A percentile compares a stretch with the other conserved stretches of the same genome.
phyloP scores from a whole-genome alignment of 2,888 invertebrate genomes.

The Drosophila aldrichi region DNA sequence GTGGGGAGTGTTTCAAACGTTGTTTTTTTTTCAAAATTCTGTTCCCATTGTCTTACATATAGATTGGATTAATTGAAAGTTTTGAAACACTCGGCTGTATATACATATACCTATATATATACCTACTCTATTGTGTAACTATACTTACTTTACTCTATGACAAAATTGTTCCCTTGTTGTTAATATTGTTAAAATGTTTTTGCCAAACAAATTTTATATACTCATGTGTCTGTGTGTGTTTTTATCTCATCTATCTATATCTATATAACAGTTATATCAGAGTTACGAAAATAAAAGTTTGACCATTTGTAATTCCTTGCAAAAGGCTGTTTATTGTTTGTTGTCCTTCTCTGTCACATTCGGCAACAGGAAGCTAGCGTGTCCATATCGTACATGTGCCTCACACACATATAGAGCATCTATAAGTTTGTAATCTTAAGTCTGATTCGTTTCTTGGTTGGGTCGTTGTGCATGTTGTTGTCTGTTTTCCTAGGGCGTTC shows the following conservation, averaged over 20 bases:
- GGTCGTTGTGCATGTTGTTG: constrained; percentile 31
- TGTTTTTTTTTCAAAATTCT: not conserved
- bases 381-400: constrained; percentile 40
- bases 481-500: constrained; percentile 18
- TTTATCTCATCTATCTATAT: constrained; percentile 34
- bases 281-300: constrained; percentile 51
- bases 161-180: constrained; percentile 64
- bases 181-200: constrained; percentile 60
- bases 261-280: constrained; percentile 31
- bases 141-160: constrained; percentile 5
- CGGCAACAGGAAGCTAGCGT: constrained; percentile 6
- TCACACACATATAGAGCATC: constrained; percentile 23
- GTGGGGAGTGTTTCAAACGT: constrained; percentile 59
- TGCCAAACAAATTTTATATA: constrained; percentile 47
- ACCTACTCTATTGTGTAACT: constrained; percentile 53
- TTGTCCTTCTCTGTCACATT: constrained; percentile 3
- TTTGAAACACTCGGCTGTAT: constrained; percentile 62
- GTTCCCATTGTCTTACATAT: not conserved
- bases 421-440: constrained; percentile 21
- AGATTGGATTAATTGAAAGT: not conserved
- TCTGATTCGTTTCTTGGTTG: constrained; percentile 13
- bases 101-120: constrained; percentile 60
- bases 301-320: constrained; percentile 61
- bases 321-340: constrained; percentile 55
- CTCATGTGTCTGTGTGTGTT: constrained; percentile 40